These are phyloP conservation scores for Saguinus imperator DNA, from an alignment of 2,113 vertebrate genomes.

Conservation along the genomic window DNA sequence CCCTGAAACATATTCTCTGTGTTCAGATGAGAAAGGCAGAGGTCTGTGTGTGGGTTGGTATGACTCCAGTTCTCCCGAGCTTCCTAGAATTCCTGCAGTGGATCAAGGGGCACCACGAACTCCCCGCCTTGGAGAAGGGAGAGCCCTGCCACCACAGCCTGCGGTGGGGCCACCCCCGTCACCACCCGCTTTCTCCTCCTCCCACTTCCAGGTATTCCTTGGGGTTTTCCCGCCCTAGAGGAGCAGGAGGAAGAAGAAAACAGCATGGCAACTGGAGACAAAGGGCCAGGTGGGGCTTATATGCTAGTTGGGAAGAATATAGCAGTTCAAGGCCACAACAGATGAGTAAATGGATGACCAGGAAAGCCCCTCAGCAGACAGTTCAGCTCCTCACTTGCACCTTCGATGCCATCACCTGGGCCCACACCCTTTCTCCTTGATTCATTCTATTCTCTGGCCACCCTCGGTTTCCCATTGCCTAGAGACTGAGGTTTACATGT, in stretches of 20 bases:
- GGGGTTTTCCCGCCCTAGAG: background rate
- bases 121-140: too few species aligned
- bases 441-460: background rate
- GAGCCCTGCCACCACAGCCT: too few species aligned
- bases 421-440: background rate
- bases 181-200: background rate
- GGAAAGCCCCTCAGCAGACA: background rate
- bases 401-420: too few species aligned
- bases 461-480: background rate
- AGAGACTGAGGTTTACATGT: background rate
- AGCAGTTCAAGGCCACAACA: background rate
- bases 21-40: background rate
- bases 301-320: background rate
- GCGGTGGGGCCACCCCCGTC: accelerated
- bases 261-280: background rate
- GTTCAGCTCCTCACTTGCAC: background rate
- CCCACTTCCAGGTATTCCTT: accelerated
- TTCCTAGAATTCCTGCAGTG: background rate
- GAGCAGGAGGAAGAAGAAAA: background rate
- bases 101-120: background rate
- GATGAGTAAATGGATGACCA: accelerated
- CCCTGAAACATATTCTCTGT: background rate
- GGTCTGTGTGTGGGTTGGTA: accelerated
- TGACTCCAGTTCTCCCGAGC: background rate
- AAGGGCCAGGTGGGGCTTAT: background rate